These are phyloP conservation scores for Trochalopteron elliotii DNA, from an alignment of 2,113 vertebrate species.

Conservation along the genomic window DNA sequence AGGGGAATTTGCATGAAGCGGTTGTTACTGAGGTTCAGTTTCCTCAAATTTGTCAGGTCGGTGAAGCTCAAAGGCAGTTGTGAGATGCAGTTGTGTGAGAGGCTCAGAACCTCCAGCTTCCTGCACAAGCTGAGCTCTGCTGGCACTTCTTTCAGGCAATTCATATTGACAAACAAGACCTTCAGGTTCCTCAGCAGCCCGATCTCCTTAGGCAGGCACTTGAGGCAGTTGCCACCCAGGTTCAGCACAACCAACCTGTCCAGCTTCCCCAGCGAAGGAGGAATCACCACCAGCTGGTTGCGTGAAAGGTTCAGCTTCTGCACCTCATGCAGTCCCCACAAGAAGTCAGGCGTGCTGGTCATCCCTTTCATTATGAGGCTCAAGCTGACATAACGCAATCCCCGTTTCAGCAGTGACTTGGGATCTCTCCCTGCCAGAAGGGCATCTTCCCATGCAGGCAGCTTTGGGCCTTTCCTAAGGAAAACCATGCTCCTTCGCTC, in stretches of 20 bases:
- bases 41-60: slow-evolving; percentile 78
- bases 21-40: slow-evolving; percentile 95
- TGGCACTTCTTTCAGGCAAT: slow-evolving; percentile 85
- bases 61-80: slow-evolving; percentile 82
- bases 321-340: slow-evolving; percentile 89
- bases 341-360: slow-evolving; percentile 79
- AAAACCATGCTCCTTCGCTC: slow-evolving; percentile 13
- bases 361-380: slow-evolving; percentile 87
- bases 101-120: slow-evolving; percentile 87
- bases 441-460: slow-evolving; percentile 72
- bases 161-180: slow-evolving; percentile 89
- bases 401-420: slow-evolving; percentile 67
- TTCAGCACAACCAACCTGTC: slow-evolving; percentile 89
- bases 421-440: slow-evolving; percentile 73
- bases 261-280: slow-evolving; percentile 80
- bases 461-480: slow-evolving; percentile 56
- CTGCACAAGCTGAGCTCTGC: slow-evolving; percentile 86
- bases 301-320: slow-evolving; percentile 93
- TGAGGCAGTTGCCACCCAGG: slow-evolving; percentile 85
- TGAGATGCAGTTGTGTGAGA: slow-evolving; percentile 88
- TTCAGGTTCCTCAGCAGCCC: slow-evolving; percentile 86
- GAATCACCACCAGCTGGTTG: slow-evolving; percentile 82
- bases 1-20: slow-evolving; percentile 85
- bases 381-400: slow-evolving; percentile 83
- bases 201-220: slow-evolving; percentile 85